Base-by-base conservation (phyloP, 2,888 invertebrate genomes). In the Orthosia gothica region DNA sequence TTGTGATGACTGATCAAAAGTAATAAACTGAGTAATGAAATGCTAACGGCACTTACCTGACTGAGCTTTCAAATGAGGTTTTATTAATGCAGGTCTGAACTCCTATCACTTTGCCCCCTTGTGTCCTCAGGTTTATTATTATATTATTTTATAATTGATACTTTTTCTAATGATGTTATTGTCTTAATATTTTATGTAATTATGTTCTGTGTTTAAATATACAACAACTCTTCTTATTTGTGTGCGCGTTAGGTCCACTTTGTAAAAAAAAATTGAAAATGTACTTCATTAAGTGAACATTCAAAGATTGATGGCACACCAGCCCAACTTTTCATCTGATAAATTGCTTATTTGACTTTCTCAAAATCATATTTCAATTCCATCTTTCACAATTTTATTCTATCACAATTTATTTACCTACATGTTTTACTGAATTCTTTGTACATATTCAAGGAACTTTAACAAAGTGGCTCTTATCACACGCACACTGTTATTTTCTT, bases 161-260 rank as follows among this genome's bases (percentile, higher is more conserved):
- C 23, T 79, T 79, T 67, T 23, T 23, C 11, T 40, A 52, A 64
- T 59, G 15, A 40, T 79, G 49, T 79, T 65, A 68, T 68, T 58
- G 18, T 50, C 26, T 70, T 70, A 26, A 71, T 80, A 68, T 74
- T 84, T 81, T 84, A 81, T 72, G 47, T 70, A 68, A 52, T 54
- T 49, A 65, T 13, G 16, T 59, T 72, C n/a, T 45, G 47, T 69
- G 69, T 78, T 66, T 52, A 84, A 68, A 65, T 76, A 78, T 66
- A 66, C 64, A 76, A 84, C 54, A 78, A 71, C 52, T 82, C 82
- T 87, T 87, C 84, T 76, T 45, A 40, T 45, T 74, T 70, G 13
- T 59, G 59, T 59, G 58, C 32, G 16, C 13, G n/a, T 40, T 12
- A 40, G 40, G n/a, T 40, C 52, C n/a, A 52, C n/a, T 58, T 58